Percentiles rank a stretch among this genome's conserved stretches.
Conservation (phyloP, 1,140 invertebrate species). For the Trypoxylus dichotomus region DNA sequence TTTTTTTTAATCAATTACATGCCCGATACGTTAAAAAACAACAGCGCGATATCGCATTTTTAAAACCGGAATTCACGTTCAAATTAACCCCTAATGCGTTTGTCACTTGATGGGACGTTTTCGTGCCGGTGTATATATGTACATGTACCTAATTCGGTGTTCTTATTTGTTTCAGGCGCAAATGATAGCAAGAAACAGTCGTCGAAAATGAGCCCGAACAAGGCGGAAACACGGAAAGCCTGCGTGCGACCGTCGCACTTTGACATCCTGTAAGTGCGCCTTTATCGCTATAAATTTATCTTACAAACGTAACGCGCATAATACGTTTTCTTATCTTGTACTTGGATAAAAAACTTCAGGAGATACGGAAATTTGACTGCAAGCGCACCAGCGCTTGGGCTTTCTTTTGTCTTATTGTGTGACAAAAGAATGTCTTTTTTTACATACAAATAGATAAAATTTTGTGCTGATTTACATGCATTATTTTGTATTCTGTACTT, state of each 20-base stretch:
- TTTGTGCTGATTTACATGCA: too few species aligned
- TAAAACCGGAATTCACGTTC: neutral
- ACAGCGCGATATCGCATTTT: neutral
- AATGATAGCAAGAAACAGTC: neutral
- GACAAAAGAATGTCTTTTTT: too few species aligned
- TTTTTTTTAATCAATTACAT: too few species aligned
- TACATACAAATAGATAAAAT: too few species aligned
- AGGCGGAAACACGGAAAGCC: slow-evolving; percentile 42
- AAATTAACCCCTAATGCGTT: neutral
- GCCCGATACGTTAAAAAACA: too few species aligned
- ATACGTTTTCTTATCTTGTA: neutral
- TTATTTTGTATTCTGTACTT: too few species aligned
- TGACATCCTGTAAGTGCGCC: slow-evolving; percentile 49
- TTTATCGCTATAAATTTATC: neutral
- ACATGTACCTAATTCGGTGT: neutral
- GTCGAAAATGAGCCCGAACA: slow-evolving; percentile 42
- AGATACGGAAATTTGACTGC: slow-evolving; percentile 2
- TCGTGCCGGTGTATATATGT: neutral
- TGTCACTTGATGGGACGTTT: neutral
- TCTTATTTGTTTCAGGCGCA: neutral
- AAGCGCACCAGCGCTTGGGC: too few species aligned
- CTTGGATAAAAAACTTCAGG: neutral
- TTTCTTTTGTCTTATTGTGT: too few species aligned
- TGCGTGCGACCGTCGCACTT: slow-evolving; percentile 50
- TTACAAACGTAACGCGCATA: slow-evolving; percentile 7